Base-by-base conservation (phyloP, 2,797 vertebrate species). In the Sebastes diaconus region DNA sequence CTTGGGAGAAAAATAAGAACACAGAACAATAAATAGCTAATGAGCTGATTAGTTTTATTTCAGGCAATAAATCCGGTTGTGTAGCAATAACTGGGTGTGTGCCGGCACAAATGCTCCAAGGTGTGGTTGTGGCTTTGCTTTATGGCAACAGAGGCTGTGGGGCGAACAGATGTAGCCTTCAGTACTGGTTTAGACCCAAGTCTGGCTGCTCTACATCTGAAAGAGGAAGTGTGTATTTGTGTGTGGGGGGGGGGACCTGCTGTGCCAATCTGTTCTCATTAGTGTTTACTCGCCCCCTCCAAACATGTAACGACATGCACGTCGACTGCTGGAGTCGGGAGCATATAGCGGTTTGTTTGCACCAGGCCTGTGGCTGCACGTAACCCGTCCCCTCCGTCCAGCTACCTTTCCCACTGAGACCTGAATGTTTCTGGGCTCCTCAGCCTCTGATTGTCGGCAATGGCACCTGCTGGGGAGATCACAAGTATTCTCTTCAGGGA, bases 191-290 rank as follows among this genome's bases (percentile, higher is more conserved):
- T 73, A 77, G 36, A 68, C 76, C 85, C 75, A 65, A 32, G 75
- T 68, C 80, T 86, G 85, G 83, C 84, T 80, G 88, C 75, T 83
- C 87, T 78, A 86, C 74, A 79, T 83, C 84, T 87, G 77, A 87
- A 84, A 84, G 76, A 80, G 58, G 57, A 68, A 76, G 66, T 73
- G 30, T 88, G 70, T 87, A 79, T 79, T 12, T 69, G 81, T 83
- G 75, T 32, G 24, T 4, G 20, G 54, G 52, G 22, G 25, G 24
- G 63, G 66, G 29, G 75, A 12, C 75, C 86, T 81, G 83, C 91
- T 87, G 90, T 84, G 90, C 75, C 84, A 90, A 89, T 90, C 91
- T 92, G 92, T 90, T 89, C 68, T 87, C 83, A 86, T 92, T 90
- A 85, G 77, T 87, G 84, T 89, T 90, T 75, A 82, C 87, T 87